phyloP scores from a whole-genome alignment of 2,797 vertebrate species.

The Antennarius maculatus region DNA sequence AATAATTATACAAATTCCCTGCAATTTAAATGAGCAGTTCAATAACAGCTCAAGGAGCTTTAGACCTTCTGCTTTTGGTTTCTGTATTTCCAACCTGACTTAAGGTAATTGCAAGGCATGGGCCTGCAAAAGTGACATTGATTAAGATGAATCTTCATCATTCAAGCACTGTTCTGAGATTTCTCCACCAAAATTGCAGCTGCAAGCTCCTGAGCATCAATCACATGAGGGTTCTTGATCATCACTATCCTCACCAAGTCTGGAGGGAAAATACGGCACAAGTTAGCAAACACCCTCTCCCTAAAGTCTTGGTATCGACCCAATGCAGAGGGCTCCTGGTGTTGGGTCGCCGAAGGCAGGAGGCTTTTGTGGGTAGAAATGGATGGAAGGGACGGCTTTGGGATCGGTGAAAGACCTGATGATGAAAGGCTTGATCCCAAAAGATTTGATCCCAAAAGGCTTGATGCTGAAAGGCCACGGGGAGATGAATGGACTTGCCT shows the following conservation, averaged over 20 bases:
- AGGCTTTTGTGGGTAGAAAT: constrained; percentile 33
- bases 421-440: constrained; percentile 16
- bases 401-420: constrained; percentile 25
- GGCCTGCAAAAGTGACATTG: constrained; percentile 13
- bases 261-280: constrained; percentile 95
- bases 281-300: constrained; percentile 89
- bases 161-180: constrained; percentile 87
- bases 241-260: constrained; percentile 92
- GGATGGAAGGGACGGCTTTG: constrained; percentile 41
- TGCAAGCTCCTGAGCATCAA: constrained; percentile 93
- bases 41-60: constrained; percentile 7
- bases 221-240: constrained; percentile 91
- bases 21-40: constrained; percentile 25
- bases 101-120: constrained; percentile 2
- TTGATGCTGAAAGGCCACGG: constrained; percentile 28
- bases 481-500: constrained; percentile 49
- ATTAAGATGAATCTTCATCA: constrained; percentile 3
- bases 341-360: constrained; percentile 41
- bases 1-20: constrained; percentile 30
- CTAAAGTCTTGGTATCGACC: constrained; percentile 85
- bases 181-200: constrained; percentile 94
- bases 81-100: constrained; percentile 17
- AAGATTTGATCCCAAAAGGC: constrained; percentile 14
- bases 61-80: constrained; percentile 28
- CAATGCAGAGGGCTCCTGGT: constrained; percentile 78